Percentiles rank a stretch among this genome's conserved stretches.
These are phyloP conservation scores for Miichthys miiuy DNA, from an alignment of 2,797 vertebrate genomes.

Conservation along the genomic window DNA sequence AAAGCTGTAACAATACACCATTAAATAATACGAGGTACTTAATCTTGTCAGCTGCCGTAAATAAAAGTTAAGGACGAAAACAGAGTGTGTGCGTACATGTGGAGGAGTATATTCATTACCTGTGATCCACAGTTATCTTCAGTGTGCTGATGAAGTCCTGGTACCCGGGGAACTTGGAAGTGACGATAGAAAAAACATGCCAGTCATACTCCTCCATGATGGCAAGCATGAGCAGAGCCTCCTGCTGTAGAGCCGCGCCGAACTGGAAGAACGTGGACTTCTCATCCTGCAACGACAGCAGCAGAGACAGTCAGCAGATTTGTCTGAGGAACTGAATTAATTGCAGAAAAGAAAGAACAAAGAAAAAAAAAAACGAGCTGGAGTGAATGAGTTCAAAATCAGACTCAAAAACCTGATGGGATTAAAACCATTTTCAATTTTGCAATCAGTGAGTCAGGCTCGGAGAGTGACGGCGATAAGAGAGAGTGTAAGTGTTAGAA, in stretches of 20 bases:
- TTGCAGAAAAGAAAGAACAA: constrained; percentile 1
- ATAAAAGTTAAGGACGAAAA: constrained; percentile 36
- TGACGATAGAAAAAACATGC: constrained; percentile 97
- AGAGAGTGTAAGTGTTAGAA: constrained; percentile 31
- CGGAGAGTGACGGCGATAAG: constrained; percentile 48
- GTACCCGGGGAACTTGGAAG: constrained; percentile 97
- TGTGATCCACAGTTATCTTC: constrained; percentile 88
- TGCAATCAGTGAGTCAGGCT: constrained; percentile 54
- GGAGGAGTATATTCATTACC: constrained; percentile 56
- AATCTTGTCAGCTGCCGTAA: constrained; percentile 48
- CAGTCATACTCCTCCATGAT: constrained; percentile 99
- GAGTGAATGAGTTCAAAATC: constrained; percentile 14
- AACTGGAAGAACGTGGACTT: constrained; percentile 99
- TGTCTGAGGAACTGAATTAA: constrained; percentile 46
- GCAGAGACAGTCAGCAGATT: constrained; percentile 53
- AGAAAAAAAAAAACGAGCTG: neutral
- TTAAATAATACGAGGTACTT: constrained; percentile 46
- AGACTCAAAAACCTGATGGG: constrained; percentile 35
- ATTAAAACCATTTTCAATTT: constrained; percentile 53
- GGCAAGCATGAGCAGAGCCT: constrained; percentile 94
- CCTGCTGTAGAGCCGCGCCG: constrained; percentile 97
- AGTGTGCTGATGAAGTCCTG: constrained; percentile 94
- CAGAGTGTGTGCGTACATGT: neutral
- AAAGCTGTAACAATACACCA: constrained; percentile 87
- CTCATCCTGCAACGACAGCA: constrained; percentile 87